Evolutionary conservation across 2,888 invertebrate species (phyloP).

Genomic region (Ophion obscuratus): DNA sequence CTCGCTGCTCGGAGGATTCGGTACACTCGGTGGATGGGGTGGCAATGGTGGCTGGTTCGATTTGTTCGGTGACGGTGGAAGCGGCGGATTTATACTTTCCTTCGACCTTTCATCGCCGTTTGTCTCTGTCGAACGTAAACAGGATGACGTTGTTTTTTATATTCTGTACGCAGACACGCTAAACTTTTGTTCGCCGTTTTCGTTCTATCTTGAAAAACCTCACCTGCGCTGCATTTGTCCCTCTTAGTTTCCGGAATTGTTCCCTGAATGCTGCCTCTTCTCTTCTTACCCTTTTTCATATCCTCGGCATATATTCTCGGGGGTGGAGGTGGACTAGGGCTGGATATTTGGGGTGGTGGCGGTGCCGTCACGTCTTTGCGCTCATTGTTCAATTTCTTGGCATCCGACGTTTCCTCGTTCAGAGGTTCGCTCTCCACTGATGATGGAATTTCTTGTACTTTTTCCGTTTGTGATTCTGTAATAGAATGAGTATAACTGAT

Average conservation of each 20-base stretch:
- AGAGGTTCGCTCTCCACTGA: conserved; percentile 24
- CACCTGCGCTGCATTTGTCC: conserved; percentile 69
- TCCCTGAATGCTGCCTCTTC: conserved; percentile 69
- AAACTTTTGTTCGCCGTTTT: background rate
- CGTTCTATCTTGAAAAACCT: conserved; percentile 1
- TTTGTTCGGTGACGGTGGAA: conserved; percentile 72
- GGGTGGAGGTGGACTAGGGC: conserved; percentile 82
- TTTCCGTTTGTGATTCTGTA: conserved; percentile 55
- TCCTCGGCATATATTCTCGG: conserved; percentile 81
- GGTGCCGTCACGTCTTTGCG: conserved; percentile 68
- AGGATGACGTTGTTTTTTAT: conserved; percentile 4
- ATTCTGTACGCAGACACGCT: background rate
- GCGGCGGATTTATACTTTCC: conserved; percentile 70
- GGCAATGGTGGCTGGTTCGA: conserved; percentile 72
- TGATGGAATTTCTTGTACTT: conserved; percentile 42
- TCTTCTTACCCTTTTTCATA: conserved; percentile 74
- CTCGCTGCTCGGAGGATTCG: conserved; percentile 77
- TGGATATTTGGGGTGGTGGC: conserved; percentile 79
- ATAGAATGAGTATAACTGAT: background rate
- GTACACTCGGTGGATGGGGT: conserved; percentile 67
- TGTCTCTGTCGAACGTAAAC: conserved; percentile 41
- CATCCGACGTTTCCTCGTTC: conserved; percentile 28
- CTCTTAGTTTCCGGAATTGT: conserved; percentile 67
- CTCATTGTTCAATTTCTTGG: conserved; percentile 28
- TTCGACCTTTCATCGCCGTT: conserved; percentile 38